phyloP scores from a whole-genome alignment of 2,888 invertebrate species.

The Macrophya annulata region DNA sequence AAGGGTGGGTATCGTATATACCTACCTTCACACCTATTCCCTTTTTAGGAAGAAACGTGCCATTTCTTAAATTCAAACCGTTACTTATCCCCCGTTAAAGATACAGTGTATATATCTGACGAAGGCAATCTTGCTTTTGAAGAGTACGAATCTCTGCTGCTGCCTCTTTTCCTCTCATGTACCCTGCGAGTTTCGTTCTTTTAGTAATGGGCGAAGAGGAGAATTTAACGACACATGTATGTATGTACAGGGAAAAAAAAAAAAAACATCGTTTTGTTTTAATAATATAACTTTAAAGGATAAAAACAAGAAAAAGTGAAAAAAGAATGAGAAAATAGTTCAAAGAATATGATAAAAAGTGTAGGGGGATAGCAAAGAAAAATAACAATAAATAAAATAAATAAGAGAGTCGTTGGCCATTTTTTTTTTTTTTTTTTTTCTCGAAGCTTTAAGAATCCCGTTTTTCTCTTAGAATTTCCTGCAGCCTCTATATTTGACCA shows the following conservation, averaged over 20 bases:
- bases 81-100: conserved; percentile 23
- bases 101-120: conserved; percentile 23
- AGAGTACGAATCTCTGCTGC: conserved; percentile 18
- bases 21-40: not conserved
- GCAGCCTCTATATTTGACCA: not conserved
- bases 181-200: not conserved
- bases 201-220: conserved; percentile 1
- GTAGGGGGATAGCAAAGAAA: no score
- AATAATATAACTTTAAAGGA: not conserved
- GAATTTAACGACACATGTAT: conserved; percentile 7
- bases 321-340: not conserved
- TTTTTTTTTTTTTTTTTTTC: not conserved
- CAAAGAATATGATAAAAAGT: not conserved
- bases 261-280: not conserved
- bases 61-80: conserved; percentile 37
- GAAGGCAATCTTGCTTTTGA: conserved; percentile 47
- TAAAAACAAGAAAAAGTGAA: not conserved
- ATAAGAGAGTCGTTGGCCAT: not conserved
- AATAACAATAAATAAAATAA: no score
- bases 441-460: not conserved
- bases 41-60: conserved; percentile 6
- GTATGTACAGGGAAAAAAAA: not conserved
- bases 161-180: not conserved
- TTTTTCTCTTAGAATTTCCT: not conserved
- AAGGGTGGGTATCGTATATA: not conserved